Conservation (phyloP, 37 sponge, comb jelly and placozoan species). For the Theonella swinhoei region DNA sequence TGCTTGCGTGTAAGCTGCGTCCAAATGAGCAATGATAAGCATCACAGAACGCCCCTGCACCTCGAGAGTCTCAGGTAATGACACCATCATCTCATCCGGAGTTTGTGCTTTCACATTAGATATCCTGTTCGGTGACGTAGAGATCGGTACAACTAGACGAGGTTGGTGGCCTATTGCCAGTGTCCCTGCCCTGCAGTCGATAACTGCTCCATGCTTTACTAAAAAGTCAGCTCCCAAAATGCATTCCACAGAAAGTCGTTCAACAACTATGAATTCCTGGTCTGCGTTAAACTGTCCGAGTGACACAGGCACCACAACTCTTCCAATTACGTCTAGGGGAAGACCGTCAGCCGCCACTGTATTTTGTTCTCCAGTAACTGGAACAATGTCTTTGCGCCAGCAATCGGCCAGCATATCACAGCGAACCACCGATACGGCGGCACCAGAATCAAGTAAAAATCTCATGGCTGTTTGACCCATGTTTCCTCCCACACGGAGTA, state of each 20-base stretch:
- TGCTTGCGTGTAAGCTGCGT: too few relatives aligned
- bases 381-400: not conserved
- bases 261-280: constrained; percentile 17
- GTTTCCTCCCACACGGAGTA: not conserved
- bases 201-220: constrained; percentile 11
- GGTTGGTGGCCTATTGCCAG: not conserved
- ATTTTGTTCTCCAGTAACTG: not conserved
- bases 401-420: not conserved
- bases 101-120: too few relatives aligned
- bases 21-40: too few relatives aligned
- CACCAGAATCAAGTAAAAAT: constrained; percentile 30
- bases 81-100: too few relatives aligned
- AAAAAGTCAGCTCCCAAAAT: constrained; percentile 32
- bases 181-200: constrained; percentile 11
- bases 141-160: too few relatives aligned
- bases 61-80: too few relatives aligned
- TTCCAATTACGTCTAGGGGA: constrained; percentile 15
- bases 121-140: too few relatives aligned
- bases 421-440: constrained; percentile 20
- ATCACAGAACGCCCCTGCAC: too few relatives aligned
- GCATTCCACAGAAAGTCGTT: constrained; percentile 23
- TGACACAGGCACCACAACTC: not conserved
- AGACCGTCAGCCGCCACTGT: constrained; percentile 27
- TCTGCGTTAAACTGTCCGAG: constrained; percentile 11
- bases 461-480: not conserved